Conservation (phyloP, 2,797 vertebrate genomes). For the Hapalemur alaotrensis region DNA sequence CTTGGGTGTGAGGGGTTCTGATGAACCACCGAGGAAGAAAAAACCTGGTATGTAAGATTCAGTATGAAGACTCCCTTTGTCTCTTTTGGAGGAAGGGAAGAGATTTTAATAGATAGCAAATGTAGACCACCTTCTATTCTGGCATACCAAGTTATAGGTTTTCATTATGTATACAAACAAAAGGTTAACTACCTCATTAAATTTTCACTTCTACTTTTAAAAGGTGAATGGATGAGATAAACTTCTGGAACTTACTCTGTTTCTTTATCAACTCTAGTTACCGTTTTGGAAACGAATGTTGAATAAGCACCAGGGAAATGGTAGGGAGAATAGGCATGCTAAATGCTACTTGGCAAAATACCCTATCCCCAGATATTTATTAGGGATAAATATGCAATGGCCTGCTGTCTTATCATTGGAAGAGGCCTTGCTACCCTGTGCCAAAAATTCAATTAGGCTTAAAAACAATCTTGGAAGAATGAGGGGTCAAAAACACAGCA, state of each 20-base stretch:
- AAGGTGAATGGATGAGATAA: not conserved
- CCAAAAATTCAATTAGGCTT: slow-evolving; percentile 65
- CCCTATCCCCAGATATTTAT: not conserved
- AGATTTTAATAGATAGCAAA: not conserved
- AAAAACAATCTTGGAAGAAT: slow-evolving; percentile 36
- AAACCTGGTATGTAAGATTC: not conserved
- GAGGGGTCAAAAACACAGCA: slow-evolving; percentile 18
- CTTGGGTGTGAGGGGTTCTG: not conserved
- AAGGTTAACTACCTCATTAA: not conserved
- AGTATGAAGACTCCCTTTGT: not conserved
- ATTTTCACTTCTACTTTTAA: slow-evolving; percentile 31
- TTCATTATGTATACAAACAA: not conserved
- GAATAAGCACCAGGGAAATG: not conserved
- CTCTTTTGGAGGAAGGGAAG: not conserved
- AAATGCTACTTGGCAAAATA: slow-evolving; percentile 28
- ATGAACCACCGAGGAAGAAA: not conserved
- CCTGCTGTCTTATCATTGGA: slow-evolving; percentile 3
- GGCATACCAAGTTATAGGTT: not conserved
- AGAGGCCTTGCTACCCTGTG: not conserved
- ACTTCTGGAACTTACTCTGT: not conserved
- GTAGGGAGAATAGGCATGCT: not conserved
- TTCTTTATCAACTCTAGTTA: not conserved
- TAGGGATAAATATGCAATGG: slow-evolving; percentile 34
- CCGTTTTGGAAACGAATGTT: not conserved
- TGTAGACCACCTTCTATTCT: not conserved